Evolutionary conservation across 1,140 invertebrate species (phyloP).

Genomic region (Hypsibius dujardini): DNA sequence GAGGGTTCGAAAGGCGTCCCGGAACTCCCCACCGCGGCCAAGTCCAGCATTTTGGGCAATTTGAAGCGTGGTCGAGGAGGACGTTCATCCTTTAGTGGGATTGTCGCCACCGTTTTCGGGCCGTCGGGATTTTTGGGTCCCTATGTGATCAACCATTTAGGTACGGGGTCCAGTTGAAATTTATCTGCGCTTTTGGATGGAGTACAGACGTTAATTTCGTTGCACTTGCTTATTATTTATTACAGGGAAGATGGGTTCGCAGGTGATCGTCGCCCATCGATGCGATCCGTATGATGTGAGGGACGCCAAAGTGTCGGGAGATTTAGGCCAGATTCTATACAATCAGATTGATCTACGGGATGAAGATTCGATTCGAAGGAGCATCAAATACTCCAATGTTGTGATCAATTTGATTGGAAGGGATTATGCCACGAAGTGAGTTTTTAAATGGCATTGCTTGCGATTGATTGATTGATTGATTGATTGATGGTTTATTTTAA

Average conservation of each 20-base stretch:
- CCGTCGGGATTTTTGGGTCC: conserved; percentile 66
- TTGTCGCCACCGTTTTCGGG: conserved; percentile 92
- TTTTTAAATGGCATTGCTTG: conserved; percentile 15
- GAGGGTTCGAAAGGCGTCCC: conserved; percentile 5
- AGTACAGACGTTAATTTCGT: conserved; percentile 16
- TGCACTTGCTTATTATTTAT: conserved; percentile 29
- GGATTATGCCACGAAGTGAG: conserved; percentile 65
- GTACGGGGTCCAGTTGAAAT: conserved; percentile 38
- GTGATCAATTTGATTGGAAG: conserved; percentile 86
- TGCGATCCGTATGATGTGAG: conserved; percentile 59
- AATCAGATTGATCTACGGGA: conserved; percentile 63
- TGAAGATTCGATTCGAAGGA: conserved; percentile 67
- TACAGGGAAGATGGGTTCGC: conserved; percentile 39
- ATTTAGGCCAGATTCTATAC: conserved; percentile 85
- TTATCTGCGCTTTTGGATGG: neutral
- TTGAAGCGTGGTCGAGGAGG: conserved; percentile 62
- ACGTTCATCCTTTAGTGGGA: conserved; percentile 82
- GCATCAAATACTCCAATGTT: conserved; percentile 84
- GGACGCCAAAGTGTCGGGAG: conserved; percentile 63
- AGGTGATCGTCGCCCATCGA: conserved; percentile 80
- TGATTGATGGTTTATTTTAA: conserved; percentile 19
- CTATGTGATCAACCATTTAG: conserved; percentile 66
- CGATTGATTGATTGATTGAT: conserved; percentile 12
- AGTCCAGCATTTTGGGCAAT: conserved; percentile 13
- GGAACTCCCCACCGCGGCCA: neutral